Percentiles rank a stretch among this genome's conserved stretches.
Conservation (phyloP, 2,113 vertebrate species). For the Sus scrofa region T2T-Sscrofa CM000820.6:101573501-101574000, state of each 20-base stretch:
- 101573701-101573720: too few species aligned
- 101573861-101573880: too few species aligned
- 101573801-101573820: too few species aligned
- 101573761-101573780: too few species aligned
- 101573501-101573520: too few species aligned
- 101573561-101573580: not conserved
- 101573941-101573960: not conserved
- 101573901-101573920: not conserved
- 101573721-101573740: too few species aligned
- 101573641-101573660: not conserved
- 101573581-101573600: not conserved
- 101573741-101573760: too few species aligned
- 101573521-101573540: not conserved
- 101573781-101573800: too few species aligned
- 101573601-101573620: not conserved
- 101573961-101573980: not conserved
- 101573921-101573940: not conserved
- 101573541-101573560: not conserved
- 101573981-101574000: not conserved
- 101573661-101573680: not conserved
- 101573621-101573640: not conserved
- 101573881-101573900: not conserved
- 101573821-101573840: too few species aligned
- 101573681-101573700: not conserved
- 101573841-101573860: too few species aligned